Conservation (phyloP, 2,113 vertebrate genomes). For the Pelmatolapia mariae region DNA sequence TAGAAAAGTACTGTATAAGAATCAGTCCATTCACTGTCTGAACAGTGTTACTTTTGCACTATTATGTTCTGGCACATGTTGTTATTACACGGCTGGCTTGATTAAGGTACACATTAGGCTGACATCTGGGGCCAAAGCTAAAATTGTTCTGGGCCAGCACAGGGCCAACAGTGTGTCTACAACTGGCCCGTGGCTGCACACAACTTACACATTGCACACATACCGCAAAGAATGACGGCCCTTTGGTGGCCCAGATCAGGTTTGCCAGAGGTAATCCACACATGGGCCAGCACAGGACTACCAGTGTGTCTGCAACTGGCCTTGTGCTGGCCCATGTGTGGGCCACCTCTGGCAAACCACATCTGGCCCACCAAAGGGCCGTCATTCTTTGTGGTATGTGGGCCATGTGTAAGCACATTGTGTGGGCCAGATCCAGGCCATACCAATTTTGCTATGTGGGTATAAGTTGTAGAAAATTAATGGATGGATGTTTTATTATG, state of each 20-base stretch:
- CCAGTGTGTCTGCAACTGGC: not conserved
- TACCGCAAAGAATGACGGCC: rapidly evolving
- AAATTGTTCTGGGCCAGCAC: not conserved
- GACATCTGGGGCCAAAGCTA: not conserved
- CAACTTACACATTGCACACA: not conserved
- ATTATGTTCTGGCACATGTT: not conserved
- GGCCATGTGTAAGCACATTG: not conserved
- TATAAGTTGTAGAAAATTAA: not conserved
- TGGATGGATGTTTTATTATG: not conserved
- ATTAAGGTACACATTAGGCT: not conserved
- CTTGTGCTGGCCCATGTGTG: not conserved
- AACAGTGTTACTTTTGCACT: not conserved
- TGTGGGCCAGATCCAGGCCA: too few species aligned
- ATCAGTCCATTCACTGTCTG: not conserved
- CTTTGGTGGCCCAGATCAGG: not conserved
- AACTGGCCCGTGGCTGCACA: not conserved
- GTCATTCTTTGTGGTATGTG: not conserved
- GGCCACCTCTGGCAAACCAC: not conserved
- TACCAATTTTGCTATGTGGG: not conserved
- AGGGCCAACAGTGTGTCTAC: not conserved
- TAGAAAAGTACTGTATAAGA: not conserved
- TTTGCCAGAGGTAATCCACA: not conserved
- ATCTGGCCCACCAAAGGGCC: not conserved
- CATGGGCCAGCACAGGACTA: not conserved
- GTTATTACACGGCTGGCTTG: not conserved